Evolutionary conservation across 2,113 vertebrate genomes (phyloP).

Genomic region (Pelobates fuscus): DNA sequence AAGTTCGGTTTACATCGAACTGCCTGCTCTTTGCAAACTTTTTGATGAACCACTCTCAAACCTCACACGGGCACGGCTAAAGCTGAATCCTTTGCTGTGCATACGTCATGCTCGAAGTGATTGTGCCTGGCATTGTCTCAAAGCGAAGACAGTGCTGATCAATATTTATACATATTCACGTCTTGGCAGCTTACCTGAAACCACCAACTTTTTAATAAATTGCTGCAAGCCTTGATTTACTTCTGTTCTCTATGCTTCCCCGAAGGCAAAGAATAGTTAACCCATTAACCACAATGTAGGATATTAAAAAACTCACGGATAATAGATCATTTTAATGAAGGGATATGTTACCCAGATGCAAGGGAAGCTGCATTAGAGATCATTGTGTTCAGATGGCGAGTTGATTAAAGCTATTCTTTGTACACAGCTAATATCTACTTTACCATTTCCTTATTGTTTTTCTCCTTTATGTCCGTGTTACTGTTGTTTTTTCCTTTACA

Average conservation of each 20-base stretch:
- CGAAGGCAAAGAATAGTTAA: background rate
- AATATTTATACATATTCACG: slow-evolving; percentile 28
- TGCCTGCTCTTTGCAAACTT: slow-evolving; percentile 23
- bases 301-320: background rate
- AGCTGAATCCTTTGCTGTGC: background rate
- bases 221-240: background rate
- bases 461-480: too few relatives aligned
- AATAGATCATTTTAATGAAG: background rate
- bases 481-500: too few relatives aligned
- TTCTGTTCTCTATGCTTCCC: background rate
- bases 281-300: background rate
- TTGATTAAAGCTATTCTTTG: too few relatives aligned
- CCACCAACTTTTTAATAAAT: slow-evolving; percentile 8
- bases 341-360: background rate
- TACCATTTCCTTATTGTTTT: too few relatives aligned
- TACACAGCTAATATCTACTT: too few relatives aligned
- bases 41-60: slow-evolving; percentile 10
- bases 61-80: background rate
- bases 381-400: background rate
- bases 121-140: slow-evolving; percentile 11
- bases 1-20: slow-evolving; percentile 22
- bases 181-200: slow-evolving; percentile 18
- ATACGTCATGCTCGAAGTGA: background rate
- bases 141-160: background rate
- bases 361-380: background rate